Evolutionary conservation across 2,888 invertebrate genomes (phyloP).

Genomic region (Drosophila dives): DNA sequence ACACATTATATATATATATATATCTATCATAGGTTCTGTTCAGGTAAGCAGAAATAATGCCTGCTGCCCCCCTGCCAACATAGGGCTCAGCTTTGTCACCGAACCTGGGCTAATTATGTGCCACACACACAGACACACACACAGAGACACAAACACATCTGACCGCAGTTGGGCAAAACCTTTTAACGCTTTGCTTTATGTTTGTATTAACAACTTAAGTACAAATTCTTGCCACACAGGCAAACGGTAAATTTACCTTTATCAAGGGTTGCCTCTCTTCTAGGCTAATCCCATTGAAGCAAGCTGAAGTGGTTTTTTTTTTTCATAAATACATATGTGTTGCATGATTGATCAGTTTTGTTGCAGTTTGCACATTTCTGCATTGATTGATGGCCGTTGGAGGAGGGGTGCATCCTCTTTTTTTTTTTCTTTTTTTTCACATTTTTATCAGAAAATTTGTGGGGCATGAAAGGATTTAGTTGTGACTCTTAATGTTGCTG

Average conservation of each 20-base stretch:
- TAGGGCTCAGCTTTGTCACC: conserved; percentile 15
- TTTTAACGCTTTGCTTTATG: conserved; percentile 30
- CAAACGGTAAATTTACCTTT: conserved; percentile 20
- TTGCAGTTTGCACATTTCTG: conserved; percentile 42
- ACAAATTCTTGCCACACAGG: conserved; percentile 20
- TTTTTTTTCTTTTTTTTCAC: not conserved
- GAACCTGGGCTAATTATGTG: conserved; percentile 46
- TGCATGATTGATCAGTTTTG: conserved; percentile 53
- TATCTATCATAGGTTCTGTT: conserved; percentile 3
- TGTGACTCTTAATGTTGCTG: too few relatives aligned
- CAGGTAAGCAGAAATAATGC: conserved; percentile 39
- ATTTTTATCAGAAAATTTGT: not conserved
- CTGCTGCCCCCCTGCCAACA: conserved; percentile 16
- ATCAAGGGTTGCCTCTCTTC: conserved; percentile 14
- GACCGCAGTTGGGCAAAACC: conserved; percentile 55
- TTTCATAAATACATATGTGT: conserved; percentile 9
- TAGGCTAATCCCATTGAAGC: conserved; percentile 9
- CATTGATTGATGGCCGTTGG: conserved; percentile 55
- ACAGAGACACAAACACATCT: not conserved
- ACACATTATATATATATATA: not conserved
- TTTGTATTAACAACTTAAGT: conserved; percentile 54
- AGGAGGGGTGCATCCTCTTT: too few relatives aligned
- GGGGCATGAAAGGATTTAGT: not conserved
- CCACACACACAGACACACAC: conserved; percentile 15
- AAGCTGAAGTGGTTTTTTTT: conserved; percentile 7